phyloP scores from a whole-genome alignment of 2,113 vertebrate species.

The Sprattus sprattus region DNA sequence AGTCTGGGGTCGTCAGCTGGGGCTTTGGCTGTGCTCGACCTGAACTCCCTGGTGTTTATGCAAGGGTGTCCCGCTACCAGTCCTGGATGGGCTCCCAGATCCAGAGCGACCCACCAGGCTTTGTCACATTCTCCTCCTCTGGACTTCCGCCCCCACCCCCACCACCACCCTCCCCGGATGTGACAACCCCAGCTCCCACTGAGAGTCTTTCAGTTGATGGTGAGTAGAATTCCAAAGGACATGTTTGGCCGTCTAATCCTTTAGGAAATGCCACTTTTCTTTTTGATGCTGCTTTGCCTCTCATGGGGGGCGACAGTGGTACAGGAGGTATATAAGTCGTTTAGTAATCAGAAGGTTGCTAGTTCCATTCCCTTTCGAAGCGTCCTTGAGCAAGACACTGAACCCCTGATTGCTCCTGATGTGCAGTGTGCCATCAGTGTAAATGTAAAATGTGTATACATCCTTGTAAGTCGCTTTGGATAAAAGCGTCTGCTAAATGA shows the following conservation, averaged over 20 bases:
- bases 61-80: constrained; percentile 69
- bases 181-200: background rate
- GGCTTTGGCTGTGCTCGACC: constrained; percentile 74
- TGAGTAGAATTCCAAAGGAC: background rate
- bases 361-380: no score
- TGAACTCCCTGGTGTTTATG: constrained; percentile 78
- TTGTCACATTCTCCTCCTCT: background rate
- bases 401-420: no score
- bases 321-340: no score
- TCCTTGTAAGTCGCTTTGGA: no score
- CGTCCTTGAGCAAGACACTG: no score
- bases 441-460: no score
- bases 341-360: no score
- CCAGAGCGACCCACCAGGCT: background rate
- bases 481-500: no score
- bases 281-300: background rate
- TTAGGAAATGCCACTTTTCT: no score
- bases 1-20: constrained; percentile 78
- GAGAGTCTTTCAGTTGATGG: background rate
- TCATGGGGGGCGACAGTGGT: no score
- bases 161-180: background rate
- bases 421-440: no score
- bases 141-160: no score
- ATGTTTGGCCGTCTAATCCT: background rate
- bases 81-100: constrained; percentile 63